A percentile compares a stretch with the other conserved stretches of the same genome.
These are phyloP conservation scores for Diadegma fenestrale DNA, from an alignment of 2,888 invertebrate species.

Conservation along the genomic window DNA sequence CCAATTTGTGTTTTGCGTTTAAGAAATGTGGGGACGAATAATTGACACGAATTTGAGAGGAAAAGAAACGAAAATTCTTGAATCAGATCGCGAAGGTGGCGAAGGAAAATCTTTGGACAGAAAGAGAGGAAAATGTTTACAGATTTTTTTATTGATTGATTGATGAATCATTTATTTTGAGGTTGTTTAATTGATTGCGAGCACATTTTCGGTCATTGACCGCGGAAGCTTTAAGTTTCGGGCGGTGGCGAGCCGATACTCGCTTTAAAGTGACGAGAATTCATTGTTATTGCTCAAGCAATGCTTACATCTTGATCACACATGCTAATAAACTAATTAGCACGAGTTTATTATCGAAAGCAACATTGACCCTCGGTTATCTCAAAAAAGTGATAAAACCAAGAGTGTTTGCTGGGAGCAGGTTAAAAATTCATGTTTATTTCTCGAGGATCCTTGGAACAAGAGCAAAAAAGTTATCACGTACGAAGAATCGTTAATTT, in stretches of 20 bases:
- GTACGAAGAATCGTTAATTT: constrained; percentile 21
- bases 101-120: not conserved
- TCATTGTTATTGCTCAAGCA: not conserved
- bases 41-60: not conserved
- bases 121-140: not conserved
- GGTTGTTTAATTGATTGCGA: too few relatives aligned
- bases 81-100: not conserved
- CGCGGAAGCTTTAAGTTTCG: too few relatives aligned
- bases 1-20: not conserved
- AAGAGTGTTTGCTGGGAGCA: not conserved
- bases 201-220: too few relatives aligned
- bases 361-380: constrained; percentile 43
- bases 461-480: not conserved
- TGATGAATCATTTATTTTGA: too few relatives aligned
- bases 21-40: not conserved
- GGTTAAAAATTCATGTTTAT: constrained; percentile 4
- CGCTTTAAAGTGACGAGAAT: not conserved
- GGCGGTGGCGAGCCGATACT: too few relatives aligned
- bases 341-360: constrained; percentile 25
- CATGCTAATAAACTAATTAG: constrained; percentile 42
- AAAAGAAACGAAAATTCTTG: not conserved
- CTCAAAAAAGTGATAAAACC: constrained; percentile 41
- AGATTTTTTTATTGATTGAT: too few relatives aligned
- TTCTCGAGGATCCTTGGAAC: not conserved
- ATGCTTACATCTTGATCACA: not conserved